Base-by-base conservation (phyloP, 1,140 invertebrate genomes). In the Heliconius eleuchia region DNA sequence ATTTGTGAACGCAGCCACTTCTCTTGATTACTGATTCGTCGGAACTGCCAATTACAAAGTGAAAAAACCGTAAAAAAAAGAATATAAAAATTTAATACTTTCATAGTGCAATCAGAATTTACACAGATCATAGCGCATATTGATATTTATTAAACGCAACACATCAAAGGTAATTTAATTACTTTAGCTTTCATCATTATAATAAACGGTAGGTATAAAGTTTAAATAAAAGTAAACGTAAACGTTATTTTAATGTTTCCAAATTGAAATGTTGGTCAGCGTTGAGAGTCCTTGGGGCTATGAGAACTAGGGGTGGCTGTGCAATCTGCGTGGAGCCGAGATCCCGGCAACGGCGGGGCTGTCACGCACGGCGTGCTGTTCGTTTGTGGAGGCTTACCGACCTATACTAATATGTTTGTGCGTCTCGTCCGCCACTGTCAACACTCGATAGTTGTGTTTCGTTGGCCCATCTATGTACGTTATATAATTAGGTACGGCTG, bases 371-470 rank as follows among this genome's bases (percentile, higher is more conserved):
- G 73, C 83, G 83, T 80, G 76, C 78, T 82, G 77, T 85, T 82
- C 83, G 89, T 89, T 90, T 92, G 87, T 79, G 81, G 60, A 89
- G 86, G 91, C 83, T 92, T 93, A 93, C 87, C 81, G 83, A 84
- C 86, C 85, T 87, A 87, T 89, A 89, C 90, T 92, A 91, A 92
- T 92, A 90, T 92, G 90, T 91, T 91, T 91, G 85, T 84, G 82
- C 82, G 82, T 85, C 82, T 85, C 83, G 73, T 73, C 80, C 82
- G 83, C 77, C 74, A 85, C 76, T 89, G 83, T 85, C 83, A 85
- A 86, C 80, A 86, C 39, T 75, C 73, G 73, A 79, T 79, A 77
- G 55, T 50, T 74, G 71, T 71, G 37, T 71, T 71, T 71, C 37
- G 23, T 30, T 66, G 23, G 27, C 27, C 3, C 9, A 66, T 66